Conservation (phyloP, 2,113 vertebrate genomes). For the Rhizomys pruinosus region DNA sequence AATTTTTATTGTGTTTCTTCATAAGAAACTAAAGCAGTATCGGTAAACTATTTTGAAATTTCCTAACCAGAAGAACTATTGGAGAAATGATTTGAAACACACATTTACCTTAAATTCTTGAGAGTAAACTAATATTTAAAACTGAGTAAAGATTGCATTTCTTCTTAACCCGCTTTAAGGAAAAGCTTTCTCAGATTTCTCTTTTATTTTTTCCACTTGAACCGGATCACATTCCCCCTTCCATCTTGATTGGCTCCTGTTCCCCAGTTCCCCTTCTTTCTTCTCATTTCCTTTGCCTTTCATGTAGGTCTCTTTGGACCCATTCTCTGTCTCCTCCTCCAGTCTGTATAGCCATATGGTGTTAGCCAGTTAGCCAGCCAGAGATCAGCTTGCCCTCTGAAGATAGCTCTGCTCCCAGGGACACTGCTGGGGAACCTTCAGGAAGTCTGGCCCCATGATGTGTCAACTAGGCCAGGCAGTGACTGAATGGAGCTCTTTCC, state of each 20-base stretch:
- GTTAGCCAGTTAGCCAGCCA: neutral
- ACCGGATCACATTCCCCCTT: neutral
- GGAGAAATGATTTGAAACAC: neutral
- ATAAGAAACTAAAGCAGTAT: neutral
- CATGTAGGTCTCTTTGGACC: neutral
- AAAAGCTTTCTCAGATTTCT: neutral
- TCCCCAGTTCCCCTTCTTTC: neutral
- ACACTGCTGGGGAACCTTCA: neutral
- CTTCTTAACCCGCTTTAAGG: neutral
- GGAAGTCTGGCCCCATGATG: neutral
- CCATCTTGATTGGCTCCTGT: neutral
- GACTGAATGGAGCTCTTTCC: neutral
- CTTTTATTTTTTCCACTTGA: neutral
- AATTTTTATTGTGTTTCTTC: neutral
- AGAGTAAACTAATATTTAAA: neutral
- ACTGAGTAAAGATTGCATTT: neutral
- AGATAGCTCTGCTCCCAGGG: neutral
- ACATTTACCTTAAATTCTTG: neutral
- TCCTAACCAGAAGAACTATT: neutral
- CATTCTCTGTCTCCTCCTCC: neutral
- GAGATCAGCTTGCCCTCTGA: neutral
- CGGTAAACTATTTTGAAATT: neutral
- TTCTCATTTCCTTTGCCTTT: neutral
- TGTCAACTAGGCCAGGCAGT: neutral
- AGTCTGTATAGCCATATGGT: neutral